These are phyloP conservation scores for Apoda limacodes DNA, from an alignment of 2,888 invertebrate genomes.

Conservation along the genomic window DNA sequence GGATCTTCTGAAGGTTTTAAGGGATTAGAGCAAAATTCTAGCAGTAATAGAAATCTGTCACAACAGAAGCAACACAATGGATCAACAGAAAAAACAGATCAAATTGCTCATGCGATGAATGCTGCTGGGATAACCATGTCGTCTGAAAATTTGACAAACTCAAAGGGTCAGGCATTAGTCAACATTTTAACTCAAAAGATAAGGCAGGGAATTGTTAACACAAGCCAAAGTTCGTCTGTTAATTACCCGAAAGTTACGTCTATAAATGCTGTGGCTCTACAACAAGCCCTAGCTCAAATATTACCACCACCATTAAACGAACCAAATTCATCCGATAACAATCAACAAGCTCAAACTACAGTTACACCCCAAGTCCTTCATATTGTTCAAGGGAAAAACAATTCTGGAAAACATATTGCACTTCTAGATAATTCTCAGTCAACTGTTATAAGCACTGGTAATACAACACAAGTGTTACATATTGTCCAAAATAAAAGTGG, in stretches of 20 bases:
- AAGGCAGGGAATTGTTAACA: constrained; percentile 33
- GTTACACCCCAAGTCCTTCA: constrained; percentile 51
- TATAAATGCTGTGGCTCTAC: constrained; percentile 53
- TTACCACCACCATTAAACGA: constrained; percentile 55
- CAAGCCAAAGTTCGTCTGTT: constrained; percentile 29
- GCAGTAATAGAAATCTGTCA: constrained; percentile 15
- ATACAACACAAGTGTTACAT: constrained; percentile 52
- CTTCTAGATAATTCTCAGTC: constrained; percentile 50
- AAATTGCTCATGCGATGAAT: constrained; percentile 59
- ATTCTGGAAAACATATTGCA: constrained; percentile 48
- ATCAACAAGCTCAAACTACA: constrained; percentile 30
- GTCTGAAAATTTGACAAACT: constrained; percentile 28
- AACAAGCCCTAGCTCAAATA: constrained; percentile 61
- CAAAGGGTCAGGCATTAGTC: constrained; percentile 49
- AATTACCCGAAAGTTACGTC: constrained; percentile 44
- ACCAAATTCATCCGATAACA: constrained; percentile 34
- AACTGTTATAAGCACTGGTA: constrained; percentile 47
- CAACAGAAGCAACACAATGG: constrained; percentile 32
- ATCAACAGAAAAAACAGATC: constrained; percentile 42
- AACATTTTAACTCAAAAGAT: constrained; percentile 66
- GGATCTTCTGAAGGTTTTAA: constrained; percentile 18
- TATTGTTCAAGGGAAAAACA: constrained; percentile 58
- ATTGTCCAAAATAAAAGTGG: constrained; percentile 56
- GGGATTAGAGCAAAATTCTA: constrained; percentile 22
- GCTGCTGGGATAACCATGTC: constrained; percentile 52